Percentiles rank a stretch among this genome's conserved stretches.
Conservation (phyloP, 2,113 vertebrate species). For the Gobiocypris rarus region DNA sequence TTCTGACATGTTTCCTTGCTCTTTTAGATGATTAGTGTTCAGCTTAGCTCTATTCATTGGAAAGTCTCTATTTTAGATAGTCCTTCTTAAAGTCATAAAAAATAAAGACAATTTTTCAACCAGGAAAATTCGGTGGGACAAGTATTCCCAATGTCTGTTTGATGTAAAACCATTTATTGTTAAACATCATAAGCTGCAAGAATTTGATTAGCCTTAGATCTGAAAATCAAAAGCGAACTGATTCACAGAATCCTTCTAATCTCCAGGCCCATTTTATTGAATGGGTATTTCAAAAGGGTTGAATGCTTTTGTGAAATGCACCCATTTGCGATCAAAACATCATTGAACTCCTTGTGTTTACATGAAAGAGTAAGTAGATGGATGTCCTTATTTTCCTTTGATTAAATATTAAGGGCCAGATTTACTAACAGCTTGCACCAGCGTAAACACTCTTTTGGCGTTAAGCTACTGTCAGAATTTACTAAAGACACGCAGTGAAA, state of each 20-base stretch:
- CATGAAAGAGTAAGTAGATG: neutral
- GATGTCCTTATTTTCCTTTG: neutral
- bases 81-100: conserved; percentile 16
- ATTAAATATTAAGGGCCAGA: neutral
- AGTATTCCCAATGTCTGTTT: neutral
- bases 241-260: conserved; percentile 27
- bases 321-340: conserved; percentile 2
- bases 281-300: conserved; percentile 5
- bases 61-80: conserved; percentile 2
- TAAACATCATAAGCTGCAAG: neutral
- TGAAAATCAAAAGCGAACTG: conserved; percentile 6
- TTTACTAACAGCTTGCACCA: no score
- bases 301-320: neutral
- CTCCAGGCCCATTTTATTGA: conserved; percentile 21
- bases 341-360: neutral
- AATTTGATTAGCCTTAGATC: neutral
- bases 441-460: no score
- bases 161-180: conserved; percentile 24
- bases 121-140: conserved; percentile 22
- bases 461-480: no score
- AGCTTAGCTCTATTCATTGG: conserved; percentile 40
- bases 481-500: no score
- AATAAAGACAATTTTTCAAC: conserved; percentile 40
- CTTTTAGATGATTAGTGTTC: conserved; percentile 49
- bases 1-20: conserved; percentile 23